Percentiles rank a stretch among this genome's conserved stretches.
Conservation (phyloP, 1,140 invertebrate genomes). For the Bathynomus jamesi region DNA sequence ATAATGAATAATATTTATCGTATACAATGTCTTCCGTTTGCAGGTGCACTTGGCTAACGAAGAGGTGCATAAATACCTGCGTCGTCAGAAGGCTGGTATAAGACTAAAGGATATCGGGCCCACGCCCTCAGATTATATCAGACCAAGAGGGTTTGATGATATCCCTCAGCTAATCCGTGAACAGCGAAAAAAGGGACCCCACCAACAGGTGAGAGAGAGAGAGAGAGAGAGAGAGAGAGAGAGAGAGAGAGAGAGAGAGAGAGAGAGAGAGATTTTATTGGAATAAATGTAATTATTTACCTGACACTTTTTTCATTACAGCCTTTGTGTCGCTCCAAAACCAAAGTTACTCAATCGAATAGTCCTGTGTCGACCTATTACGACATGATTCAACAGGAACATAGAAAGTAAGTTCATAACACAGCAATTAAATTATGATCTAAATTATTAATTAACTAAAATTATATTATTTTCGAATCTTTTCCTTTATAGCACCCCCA, state of each 20-base stretch:
- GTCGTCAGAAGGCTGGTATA: constrained; percentile 55
- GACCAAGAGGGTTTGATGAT: constrained; percentile 54
- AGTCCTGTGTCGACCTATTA: neutral
- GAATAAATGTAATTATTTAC: neutral
- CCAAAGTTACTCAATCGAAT: neutral
- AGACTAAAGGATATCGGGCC: constrained; percentile 49
- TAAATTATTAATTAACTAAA: too few relatives aligned
- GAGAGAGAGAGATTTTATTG: too few relatives aligned
- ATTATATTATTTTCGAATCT: too few relatives aligned
- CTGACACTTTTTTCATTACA: neutral
- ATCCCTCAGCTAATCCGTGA: constrained; percentile 48
- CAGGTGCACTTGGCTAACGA: constrained; percentile 61
- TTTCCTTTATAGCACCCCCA: too few relatives aligned
- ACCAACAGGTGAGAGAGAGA: constrained; percentile 2
- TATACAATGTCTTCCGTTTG: too few relatives aligned
- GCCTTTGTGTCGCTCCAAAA: neutral
- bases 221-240: too few relatives aligned
- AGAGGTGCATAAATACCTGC: constrained; percentile 58
- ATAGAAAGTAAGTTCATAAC: neutral
- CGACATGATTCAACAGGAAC: neutral
- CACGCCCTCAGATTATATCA: constrained; percentile 50
- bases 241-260: too few relatives aligned
- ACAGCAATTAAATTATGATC: too few relatives aligned
- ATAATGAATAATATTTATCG: too few relatives aligned
- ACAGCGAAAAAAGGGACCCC: constrained; percentile 20